These are phyloP conservation scores for Buceros bicornis DNA, from an alignment of 2,797 vertebrate species.

Conservation along the genomic window DNA sequence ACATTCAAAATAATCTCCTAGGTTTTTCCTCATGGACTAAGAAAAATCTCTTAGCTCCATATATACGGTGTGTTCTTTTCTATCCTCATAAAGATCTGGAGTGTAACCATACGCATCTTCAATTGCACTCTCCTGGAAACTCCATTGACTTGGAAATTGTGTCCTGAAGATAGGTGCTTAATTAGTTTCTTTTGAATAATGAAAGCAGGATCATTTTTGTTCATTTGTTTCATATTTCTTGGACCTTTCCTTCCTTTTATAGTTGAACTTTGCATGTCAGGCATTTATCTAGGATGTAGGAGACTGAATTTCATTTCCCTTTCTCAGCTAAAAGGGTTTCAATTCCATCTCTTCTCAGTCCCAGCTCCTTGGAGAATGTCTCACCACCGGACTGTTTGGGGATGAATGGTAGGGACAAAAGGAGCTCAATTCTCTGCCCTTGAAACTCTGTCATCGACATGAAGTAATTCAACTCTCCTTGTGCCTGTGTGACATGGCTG, in stretches of 20 bases:
- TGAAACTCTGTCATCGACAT: not conserved
- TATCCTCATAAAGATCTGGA: not conserved
- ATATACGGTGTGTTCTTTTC: not conserved
- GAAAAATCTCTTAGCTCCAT: not conserved
- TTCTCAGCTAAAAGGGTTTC: not conserved
- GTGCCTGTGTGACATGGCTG: not conserved
- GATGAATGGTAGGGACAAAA: not conserved
- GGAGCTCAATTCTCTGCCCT: not conserved
- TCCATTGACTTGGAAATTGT: not conserved
- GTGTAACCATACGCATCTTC: not conserved
- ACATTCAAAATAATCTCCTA: not conserved
- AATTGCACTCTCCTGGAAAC: not conserved
- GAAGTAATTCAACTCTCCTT: not conserved
- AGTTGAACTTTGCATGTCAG: not conserved
- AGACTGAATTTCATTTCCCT: not conserved
- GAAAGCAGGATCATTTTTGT: not conserved
- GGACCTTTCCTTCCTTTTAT: not conserved
- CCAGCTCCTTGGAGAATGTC: not conserved
- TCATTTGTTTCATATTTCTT: not conserved
- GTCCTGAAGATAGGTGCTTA: not conserved
- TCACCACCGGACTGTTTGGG: fast-evolving
- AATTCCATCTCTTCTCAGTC: not conserved
- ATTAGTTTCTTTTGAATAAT: not conserved
- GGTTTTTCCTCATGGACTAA: not conserved
- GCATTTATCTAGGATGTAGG: not conserved